Conservation (phyloP, 1,140 invertebrate genomes). For the Drosophila auraria region DNA sequence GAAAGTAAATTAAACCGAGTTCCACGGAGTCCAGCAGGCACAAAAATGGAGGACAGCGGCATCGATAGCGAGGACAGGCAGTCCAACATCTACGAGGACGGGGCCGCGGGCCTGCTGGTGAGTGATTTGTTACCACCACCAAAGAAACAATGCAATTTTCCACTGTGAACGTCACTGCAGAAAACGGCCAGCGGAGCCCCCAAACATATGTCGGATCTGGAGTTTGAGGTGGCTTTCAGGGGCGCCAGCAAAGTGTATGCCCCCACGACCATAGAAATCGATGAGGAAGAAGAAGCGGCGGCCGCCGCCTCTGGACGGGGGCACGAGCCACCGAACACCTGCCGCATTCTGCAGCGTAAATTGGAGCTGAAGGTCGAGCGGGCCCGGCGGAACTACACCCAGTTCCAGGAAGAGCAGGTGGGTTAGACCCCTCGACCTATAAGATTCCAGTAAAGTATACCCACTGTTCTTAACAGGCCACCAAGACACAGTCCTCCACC, state of each 20-base stretch:
- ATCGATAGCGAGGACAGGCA: constrained; percentile 83
- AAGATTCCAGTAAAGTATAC: not conserved
- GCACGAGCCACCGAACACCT: constrained; percentile 79
- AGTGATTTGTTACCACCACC: constrained; percentile 33
- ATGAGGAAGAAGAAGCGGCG: constrained; percentile 63
- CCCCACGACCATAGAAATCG: constrained; percentile 76
- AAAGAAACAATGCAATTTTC: constrained; percentile 35
- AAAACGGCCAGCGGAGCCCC: constrained; percentile 75
- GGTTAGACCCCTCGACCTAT: not conserved
- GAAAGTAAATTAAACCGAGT: constrained; percentile 18
- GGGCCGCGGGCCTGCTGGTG: constrained; percentile 70
- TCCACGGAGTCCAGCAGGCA: not conserved
- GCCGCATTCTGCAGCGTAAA: constrained; percentile 84
- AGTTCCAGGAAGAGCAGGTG: constrained; percentile 81
- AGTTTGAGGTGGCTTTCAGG: constrained; percentile 79
- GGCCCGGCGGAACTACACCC: constrained; percentile 80
- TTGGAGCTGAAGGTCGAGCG: constrained; percentile 84
- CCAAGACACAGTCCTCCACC: constrained; percentile 78
- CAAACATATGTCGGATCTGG: constrained; percentile 77
- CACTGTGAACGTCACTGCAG: constrained; percentile 51
- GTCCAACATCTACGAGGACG: constrained; percentile 74
- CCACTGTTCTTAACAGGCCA: constrained; percentile 45
- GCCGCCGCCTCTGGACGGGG: constrained; percentile 35
- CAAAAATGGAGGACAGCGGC: constrained; percentile 78
- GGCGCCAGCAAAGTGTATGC: constrained; percentile 75